These are phyloP conservation scores for Cervus canadensis DNA, from an alignment of 2,113 vertebrate genomes.

Conservation along the genomic window DNA sequence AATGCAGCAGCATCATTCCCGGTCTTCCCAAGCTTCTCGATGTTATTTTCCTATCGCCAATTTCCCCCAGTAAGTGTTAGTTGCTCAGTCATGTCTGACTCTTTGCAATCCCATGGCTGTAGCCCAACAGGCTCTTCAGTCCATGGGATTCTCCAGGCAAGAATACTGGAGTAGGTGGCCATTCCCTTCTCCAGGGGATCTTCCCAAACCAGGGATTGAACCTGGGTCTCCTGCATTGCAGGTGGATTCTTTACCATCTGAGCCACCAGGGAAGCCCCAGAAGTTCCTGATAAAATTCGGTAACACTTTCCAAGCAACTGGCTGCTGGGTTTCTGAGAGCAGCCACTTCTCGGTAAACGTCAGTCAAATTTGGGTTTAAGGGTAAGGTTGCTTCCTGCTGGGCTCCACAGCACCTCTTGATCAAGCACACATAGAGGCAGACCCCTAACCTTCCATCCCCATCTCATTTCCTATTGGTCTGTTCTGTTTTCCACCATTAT, in stretches of 20 bases:
- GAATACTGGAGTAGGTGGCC: background rate
- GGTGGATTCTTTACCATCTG: background rate
- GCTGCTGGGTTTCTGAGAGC: background rate
- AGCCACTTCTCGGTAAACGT: background rate
- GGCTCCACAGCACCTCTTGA: background rate
- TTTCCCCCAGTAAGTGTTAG: background rate
- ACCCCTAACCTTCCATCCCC: background rate
- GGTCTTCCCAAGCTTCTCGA: background rate
- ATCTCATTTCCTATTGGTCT: background rate
- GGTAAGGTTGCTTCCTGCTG: background rate
- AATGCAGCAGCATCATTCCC: background rate
- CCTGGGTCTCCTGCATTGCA: background rate
- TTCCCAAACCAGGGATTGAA: background rate
- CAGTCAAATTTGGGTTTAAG: background rate
- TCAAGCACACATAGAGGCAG: rapidly evolving
- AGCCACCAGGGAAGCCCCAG: background rate
- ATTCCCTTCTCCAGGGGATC: background rate
- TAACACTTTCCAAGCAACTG: background rate
- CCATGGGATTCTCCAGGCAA: background rate
- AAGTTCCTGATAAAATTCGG: background rate
- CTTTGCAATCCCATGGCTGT: background rate
- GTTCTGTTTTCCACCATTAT: background rate
- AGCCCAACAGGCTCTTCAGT: background rate
- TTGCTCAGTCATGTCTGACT: background rate
- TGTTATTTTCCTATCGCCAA: background rate